Conservation (phyloP, 2,113 vertebrate genomes). For the Triplophysa siluroides region DNA sequence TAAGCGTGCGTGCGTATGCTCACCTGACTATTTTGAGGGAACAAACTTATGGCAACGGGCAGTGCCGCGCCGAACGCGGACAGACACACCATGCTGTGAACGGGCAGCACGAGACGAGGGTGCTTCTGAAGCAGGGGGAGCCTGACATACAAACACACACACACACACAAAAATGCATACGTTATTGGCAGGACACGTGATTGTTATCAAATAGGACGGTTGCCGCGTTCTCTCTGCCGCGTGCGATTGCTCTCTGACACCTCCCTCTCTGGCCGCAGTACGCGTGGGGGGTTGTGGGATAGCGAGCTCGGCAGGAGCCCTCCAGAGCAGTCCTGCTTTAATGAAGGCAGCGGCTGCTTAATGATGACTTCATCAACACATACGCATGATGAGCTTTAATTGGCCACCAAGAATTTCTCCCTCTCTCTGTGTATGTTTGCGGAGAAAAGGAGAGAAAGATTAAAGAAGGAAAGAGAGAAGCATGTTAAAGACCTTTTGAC, state of each 20-base stretch:
- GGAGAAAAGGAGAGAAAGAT: background rate
- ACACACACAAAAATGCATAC: slow-evolving; percentile 41
- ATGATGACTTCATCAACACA: slow-evolving; percentile 91
- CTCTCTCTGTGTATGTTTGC: slow-evolving; percentile 10
- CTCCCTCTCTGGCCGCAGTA: slow-evolving; percentile 56
- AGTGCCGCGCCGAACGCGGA: slow-evolving; percentile 89
- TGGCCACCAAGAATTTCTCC: slow-evolving; percentile 71
- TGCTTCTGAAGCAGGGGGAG: slow-evolving; percentile 80
- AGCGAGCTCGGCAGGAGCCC: slow-evolving; percentile 70
- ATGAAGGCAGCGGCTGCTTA: slow-evolving; percentile 83
- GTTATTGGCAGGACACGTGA: slow-evolving; percentile 37
- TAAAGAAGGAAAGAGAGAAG: slow-evolving; percentile 29
- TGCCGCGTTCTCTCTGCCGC: slow-evolving; percentile 25
- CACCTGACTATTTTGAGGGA: slow-evolving; percentile 95
- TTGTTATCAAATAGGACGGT: slow-evolving; percentile 33
- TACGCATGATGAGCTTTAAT: slow-evolving; percentile 87
- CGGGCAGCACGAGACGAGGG: slow-evolving; percentile 79
- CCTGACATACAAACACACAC: slow-evolving; percentile 64
- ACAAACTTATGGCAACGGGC: slow-evolving; percentile 93
- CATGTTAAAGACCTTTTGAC: slow-evolving; percentile 44
- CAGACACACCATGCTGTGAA: slow-evolving; percentile 91
- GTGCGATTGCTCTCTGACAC: slow-evolving; percentile 40
- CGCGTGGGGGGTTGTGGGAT: slow-evolving; percentile 63
- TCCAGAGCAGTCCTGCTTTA: slow-evolving; percentile 66
- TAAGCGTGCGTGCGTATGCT: background rate